Conservation (phyloP, 2,797 vertebrate genomes). For the Intellagama lesueurii region DNA sequence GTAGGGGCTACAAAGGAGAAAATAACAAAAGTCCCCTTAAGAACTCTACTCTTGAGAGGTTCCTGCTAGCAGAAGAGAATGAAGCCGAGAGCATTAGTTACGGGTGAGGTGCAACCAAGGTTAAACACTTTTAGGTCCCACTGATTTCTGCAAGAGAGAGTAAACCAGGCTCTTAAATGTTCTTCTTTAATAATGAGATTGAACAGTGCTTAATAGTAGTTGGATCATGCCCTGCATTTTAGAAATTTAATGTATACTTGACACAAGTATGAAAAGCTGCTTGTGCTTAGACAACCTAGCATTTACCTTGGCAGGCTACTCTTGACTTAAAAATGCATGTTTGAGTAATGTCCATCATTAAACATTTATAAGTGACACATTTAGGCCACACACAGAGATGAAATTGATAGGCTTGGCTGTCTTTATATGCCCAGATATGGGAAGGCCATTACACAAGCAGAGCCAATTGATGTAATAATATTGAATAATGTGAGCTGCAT, state of each 20-base stretch:
- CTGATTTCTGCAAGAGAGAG: neutral
- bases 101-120: neutral
- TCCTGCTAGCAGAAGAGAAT: neutral
- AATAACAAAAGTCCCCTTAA: neutral
- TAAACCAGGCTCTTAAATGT: neutral
- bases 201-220: neutral
- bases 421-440: slow-evolving; percentile 34
- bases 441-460: slow-evolving; percentile 35
- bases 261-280: slow-evolving; percentile 41
- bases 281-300: slow-evolving; percentile 31
- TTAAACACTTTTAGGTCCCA: neutral
- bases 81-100: neutral
- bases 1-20: too few species aligned
- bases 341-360: slow-evolving; percentile 51
- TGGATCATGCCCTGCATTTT: neutral
- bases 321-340: neutral
- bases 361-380: slow-evolving; percentile 49
- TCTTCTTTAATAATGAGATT: neutral
- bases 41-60: neutral
- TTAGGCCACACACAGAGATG: slow-evolving; percentile 17
- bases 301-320: slow-evolving; percentile 31
- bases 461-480: slow-evolving; percentile 48
- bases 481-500: slow-evolving; percentile 42
- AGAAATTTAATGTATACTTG: slow-evolving; percentile 10
- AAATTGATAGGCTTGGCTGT: slow-evolving; percentile 32